These are phyloP conservation scores for Hexactinellida sp. DNA, from an alignment of 37 sponge, comb jelly and placozoan genomes.

Conservation along the genomic window DNA sequence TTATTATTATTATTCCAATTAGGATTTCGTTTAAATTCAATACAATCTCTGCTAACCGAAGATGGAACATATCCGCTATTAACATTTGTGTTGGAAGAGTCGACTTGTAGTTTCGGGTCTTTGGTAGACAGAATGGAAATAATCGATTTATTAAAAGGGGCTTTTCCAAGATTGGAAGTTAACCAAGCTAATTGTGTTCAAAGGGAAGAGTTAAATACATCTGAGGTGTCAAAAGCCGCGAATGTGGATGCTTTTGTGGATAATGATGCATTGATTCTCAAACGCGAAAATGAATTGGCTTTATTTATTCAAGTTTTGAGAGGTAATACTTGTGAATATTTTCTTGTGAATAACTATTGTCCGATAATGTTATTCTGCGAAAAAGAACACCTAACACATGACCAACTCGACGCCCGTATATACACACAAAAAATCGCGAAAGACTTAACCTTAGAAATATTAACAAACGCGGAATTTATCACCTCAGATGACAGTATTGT, in stretches of 20 bases:
- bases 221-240: not conserved
- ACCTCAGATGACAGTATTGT: not conserved
- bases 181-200: not conserved
- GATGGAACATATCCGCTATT: not conserved
- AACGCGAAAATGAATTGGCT: not conserved
- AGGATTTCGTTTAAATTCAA: not conserved
- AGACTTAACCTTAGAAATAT: not conserved
- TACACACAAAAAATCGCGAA: not conserved
- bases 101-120: not conserved
- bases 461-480: not conserved
- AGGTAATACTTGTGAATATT: not conserved
- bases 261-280: not conserved
- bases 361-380: slow-evolving; percentile 11
- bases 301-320: not conserved
- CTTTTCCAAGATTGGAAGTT: not conserved
- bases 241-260: not conserved
- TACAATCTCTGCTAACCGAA: not conserved
- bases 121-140: not conserved
- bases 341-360: not conserved
- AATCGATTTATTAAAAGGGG: not conserved
- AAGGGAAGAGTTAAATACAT: not conserved
- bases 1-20: too few species aligned
- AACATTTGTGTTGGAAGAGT: not conserved
- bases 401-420: not conserved
- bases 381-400: slow-evolving; percentile 4